Conservation (phyloP, 2,113 vertebrate genomes). For the Gulo gulo region DNA sequence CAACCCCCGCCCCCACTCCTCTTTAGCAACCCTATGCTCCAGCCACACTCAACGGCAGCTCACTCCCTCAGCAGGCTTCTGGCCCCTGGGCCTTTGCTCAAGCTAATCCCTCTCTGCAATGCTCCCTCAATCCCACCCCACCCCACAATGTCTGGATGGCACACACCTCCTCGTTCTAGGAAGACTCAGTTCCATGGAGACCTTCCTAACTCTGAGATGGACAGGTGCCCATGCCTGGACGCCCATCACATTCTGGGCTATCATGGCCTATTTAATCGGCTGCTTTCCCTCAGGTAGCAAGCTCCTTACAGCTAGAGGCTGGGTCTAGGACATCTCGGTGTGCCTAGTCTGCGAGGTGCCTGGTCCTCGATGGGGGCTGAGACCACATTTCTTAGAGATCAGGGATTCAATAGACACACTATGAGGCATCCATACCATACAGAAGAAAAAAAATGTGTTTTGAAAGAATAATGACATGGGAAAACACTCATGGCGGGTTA, state of each 20-base stretch:
- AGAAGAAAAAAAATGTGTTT: background rate
- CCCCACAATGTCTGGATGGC: accelerated
- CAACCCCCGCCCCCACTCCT: no score
- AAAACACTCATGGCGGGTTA: background rate
- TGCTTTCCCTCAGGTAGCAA: background rate
- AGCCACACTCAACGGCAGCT: background rate
- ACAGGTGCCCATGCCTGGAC: background rate
- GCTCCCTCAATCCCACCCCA: background rate
- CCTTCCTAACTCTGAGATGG: background rate
- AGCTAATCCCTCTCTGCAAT: background rate
- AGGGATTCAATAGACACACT: background rate
- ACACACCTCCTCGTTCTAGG: background rate
- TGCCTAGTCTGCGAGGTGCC: background rate
- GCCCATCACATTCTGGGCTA: accelerated
- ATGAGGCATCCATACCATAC: background rate
- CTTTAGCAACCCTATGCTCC: background rate
- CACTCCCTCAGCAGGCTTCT: background rate
- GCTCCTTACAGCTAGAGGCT: background rate
- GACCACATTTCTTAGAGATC: background rate
- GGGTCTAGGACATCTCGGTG: background rate
- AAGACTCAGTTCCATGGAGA: background rate
- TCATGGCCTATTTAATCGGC: background rate
- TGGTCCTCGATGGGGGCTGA: background rate
- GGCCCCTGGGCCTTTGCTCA: background rate
- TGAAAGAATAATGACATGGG: background rate